Evolutionary conservation across 2,888 invertebrate genomes (phyloP).

Genomic region (Scaptomyza reducta): DNA sequence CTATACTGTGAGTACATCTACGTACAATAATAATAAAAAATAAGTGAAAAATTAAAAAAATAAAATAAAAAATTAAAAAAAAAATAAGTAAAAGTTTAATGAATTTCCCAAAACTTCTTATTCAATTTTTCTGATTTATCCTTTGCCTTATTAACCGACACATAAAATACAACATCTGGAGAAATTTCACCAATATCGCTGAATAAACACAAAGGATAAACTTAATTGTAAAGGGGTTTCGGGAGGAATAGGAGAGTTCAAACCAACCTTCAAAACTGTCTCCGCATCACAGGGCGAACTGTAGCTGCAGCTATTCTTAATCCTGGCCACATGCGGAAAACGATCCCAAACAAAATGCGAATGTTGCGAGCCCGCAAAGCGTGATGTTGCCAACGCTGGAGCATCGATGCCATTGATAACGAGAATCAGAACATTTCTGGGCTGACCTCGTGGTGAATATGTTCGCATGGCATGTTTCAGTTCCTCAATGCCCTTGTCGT

Average conservation of each 20-base stretch:
- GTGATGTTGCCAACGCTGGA: constrained; percentile 89
- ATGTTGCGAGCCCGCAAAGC: constrained; percentile 86
- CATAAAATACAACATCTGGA: not conserved
- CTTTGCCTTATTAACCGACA: too few relatives aligned
- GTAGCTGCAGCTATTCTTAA: constrained; percentile 94
- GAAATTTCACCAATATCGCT: not conserved
- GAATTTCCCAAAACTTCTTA: not conserved
- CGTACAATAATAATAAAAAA: too few relatives aligned
- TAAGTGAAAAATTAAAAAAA: too few relatives aligned
- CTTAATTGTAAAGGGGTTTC: too few relatives aligned
- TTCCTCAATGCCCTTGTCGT: constrained; percentile 84
- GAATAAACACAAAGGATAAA: not conserved
- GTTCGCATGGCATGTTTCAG: constrained; percentile 86
- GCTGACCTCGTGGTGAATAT: constrained; percentile 79
- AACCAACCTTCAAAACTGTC: constrained; percentile 85
- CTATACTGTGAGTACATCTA: too few relatives aligned
- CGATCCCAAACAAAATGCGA: constrained; percentile 88
- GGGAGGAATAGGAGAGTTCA: too few relatives aligned
- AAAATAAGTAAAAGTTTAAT: too few relatives aligned
- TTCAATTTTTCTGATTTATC: not conserved
- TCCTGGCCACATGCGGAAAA: constrained; percentile 91
- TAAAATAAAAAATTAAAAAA: too few relatives aligned
- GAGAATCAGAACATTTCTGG: constrained; percentile 91
- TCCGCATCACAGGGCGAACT: constrained; percentile 94
- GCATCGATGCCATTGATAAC: constrained; percentile 95